phyloP scores from a whole-genome alignment of 2,797 vertebrate species.

The Spea hammondii region DNA sequence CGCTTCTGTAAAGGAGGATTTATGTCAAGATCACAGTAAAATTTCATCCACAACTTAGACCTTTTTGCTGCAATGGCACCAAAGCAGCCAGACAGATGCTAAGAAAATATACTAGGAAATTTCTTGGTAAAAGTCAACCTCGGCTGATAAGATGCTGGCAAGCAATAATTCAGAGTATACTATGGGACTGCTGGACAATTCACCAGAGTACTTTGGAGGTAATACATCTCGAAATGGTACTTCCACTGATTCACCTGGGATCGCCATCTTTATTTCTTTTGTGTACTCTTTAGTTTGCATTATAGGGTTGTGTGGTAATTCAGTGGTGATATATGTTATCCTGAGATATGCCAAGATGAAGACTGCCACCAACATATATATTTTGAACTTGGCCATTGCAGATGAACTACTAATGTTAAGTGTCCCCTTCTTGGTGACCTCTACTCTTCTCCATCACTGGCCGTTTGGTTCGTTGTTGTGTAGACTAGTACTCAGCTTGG shows the following conservation, averaged over 20 bases:
- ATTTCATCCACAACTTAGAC: slow-evolving; percentile 5
- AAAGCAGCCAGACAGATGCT: slow-evolving; percentile 1
- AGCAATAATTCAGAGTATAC: slow-evolving; percentile 12
- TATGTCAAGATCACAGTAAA: not conserved
- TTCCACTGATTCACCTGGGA: slow-evolving; percentile 76
- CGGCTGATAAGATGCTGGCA: slow-evolving; percentile 3
- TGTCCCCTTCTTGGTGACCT: slow-evolving; percentile 87
- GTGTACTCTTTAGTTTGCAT: slow-evolving; percentile 88
- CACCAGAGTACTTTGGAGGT: slow-evolving; percentile 62
- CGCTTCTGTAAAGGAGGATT: not conserved
- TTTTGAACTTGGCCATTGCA: slow-evolving; percentile 84
- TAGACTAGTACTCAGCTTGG: slow-evolving; percentile 85
- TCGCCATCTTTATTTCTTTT: slow-evolving; percentile 87
- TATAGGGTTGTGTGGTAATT: slow-evolving; percentile 86
- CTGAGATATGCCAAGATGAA: slow-evolving; percentile 89
- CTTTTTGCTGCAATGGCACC: not conserved
- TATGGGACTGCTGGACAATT: slow-evolving; percentile 24
- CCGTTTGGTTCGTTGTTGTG: slow-evolving; percentile 85
- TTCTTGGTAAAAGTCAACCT: not conserved
- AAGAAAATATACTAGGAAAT: not conserved
- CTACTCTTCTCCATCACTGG: slow-evolving; percentile 85
- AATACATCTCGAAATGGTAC: slow-evolving; percentile 78
- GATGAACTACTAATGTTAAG: slow-evolving; percentile 90
- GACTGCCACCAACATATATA: slow-evolving; percentile 89
- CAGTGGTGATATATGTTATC: slow-evolving; percentile 90